Percentiles rank a stretch among this genome's conserved stretches.
Conservation (phyloP, 1,140 invertebrate species). For the Drosophila nigromelanica region DNA sequence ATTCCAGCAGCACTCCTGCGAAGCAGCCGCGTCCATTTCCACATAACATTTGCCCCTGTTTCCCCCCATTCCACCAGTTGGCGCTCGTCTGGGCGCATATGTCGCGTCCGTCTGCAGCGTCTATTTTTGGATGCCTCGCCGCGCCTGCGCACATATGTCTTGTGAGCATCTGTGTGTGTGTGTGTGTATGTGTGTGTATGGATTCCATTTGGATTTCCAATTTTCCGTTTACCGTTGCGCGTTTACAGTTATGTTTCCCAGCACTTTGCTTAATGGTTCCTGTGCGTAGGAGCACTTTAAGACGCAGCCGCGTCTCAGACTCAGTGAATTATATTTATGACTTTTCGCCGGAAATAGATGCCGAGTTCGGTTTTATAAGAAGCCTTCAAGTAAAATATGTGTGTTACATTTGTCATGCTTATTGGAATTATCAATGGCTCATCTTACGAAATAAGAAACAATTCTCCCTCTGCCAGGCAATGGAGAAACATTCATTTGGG, state of each 20-base stretch:
- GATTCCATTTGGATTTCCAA: slow-evolving; percentile 40
- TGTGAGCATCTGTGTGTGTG: slow-evolving; percentile 7
- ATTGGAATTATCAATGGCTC: slow-evolving; percentile 66
- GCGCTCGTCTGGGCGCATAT: slow-evolving; percentile 61
- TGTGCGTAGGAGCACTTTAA: slow-evolving; percentile 28
- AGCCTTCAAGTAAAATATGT: slow-evolving; percentile 11
- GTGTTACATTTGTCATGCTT: slow-evolving; percentile 54
- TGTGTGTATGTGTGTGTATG: slow-evolving; percentile 1
- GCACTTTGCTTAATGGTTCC: slow-evolving; percentile 70
- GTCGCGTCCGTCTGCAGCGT: slow-evolving; percentile 49
- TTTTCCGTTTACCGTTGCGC: slow-evolving; percentile 61
- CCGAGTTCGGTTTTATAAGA: slow-evolving; percentile 39
- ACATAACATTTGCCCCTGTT: neutral
- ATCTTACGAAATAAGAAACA: slow-evolving; percentile 13
- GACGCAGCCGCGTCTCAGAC: slow-evolving; percentile 49
- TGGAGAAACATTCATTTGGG: too few relatives aligned
- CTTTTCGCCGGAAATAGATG: slow-evolving; percentile 67
- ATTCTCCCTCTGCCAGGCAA: too few relatives aligned
- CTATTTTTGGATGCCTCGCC: slow-evolving; percentile 30
- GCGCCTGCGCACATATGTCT: slow-evolving; percentile 59
- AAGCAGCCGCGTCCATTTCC: slow-evolving; percentile 36
- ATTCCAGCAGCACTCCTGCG: slow-evolving; percentile 78
- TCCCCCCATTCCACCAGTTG: slow-evolving; percentile 18
- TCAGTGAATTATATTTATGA: slow-evolving; percentile 57
- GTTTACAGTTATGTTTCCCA: slow-evolving; percentile 39